Percentiles rank a stretch among this genome's conserved stretches.
phyloP scores from a whole-genome alignment of 2,797 vertebrate species.

The Carapus acus region DNA sequence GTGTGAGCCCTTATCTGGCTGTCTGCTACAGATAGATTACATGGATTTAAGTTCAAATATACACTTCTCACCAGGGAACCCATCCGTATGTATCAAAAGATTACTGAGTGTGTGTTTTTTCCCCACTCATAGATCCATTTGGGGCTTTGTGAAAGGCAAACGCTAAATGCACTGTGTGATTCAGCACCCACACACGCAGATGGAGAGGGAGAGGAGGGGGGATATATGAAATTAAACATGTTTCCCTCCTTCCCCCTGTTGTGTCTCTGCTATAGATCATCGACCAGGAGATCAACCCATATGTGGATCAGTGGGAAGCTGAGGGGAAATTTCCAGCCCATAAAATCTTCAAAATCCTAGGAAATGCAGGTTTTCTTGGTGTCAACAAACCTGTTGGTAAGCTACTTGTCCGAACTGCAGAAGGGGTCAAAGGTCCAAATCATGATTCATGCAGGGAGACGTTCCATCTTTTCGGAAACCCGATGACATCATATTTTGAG shows the following conservation, averaged over 20 bases:
- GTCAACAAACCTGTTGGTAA: conserved; percentile 79
- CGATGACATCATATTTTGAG: no score
- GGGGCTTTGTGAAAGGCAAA: neutral
- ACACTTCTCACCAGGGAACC: conserved; percentile 21
- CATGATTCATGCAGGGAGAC: no score
- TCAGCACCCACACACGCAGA: neutral
- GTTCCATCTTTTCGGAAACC: no score
- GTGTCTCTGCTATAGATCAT: conserved; percentile 72
- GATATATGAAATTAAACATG: neutral
- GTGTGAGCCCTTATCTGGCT: conserved; percentile 28
- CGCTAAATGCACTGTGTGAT: neutral
- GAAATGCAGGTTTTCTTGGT: conserved; percentile 78
- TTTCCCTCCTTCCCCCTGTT: conserved; percentile 14
- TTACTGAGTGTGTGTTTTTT: conserved; percentile 3
- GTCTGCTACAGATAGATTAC: conserved; percentile 40
- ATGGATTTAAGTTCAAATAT: conserved; percentile 24
- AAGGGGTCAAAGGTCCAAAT: no score
- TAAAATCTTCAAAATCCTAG: conserved; percentile 79
- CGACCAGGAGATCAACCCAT: conserved; percentile 81
- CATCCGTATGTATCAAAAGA: conserved; percentile 5
- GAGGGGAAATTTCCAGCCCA: conserved; percentile 79
- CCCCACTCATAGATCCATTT: neutral
- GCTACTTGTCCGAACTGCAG: no score
- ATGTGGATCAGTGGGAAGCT: conserved; percentile 82
- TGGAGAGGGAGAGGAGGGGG: no score